Percentiles rank a stretch among this genome's conserved stretches.
phyloP scores from a whole-genome alignment of 2,797 vertebrate species.

The Halcyon chelicuti region DNA sequence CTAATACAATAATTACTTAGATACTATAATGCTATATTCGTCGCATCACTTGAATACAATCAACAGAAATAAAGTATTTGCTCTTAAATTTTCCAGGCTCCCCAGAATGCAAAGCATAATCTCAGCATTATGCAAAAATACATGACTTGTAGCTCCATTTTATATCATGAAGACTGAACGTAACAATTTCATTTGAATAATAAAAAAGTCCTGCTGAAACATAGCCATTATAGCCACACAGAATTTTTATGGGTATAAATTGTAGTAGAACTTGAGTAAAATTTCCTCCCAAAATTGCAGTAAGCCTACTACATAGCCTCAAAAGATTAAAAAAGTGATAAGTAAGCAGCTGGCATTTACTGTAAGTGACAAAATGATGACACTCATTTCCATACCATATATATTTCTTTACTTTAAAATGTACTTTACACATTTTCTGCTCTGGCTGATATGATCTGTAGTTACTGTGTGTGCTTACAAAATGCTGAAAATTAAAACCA shows the following conservation, averaged over 20 bases:
- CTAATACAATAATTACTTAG: not conserved
- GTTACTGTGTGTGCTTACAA: not conserved
- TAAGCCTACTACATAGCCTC: not conserved
- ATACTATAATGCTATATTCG: not conserved
- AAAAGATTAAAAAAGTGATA: conserved; percentile 23
- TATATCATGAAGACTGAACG: not conserved
- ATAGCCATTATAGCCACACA: not conserved
- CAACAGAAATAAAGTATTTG: not conserved
- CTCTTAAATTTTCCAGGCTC: not conserved
- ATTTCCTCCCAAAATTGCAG: conserved; percentile 12
- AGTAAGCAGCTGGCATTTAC: conserved; percentile 50
- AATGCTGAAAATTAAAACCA: not conserved
- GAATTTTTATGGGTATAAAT: not conserved
- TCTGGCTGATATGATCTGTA: conserved; percentile 15
- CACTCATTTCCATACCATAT: conserved; percentile 36
- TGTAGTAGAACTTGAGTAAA: not conserved
- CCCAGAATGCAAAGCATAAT: not conserved
- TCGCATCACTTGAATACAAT: not conserved
- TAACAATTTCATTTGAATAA: not conserved
- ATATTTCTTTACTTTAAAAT: conserved; percentile 18
- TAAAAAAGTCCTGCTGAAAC: not conserved
- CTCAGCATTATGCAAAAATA: not conserved
- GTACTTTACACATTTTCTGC: conserved; percentile 4
- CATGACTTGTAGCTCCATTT: not conserved
- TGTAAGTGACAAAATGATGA: conserved; percentile 43